These are phyloP conservation scores for Orgyia antiqua DNA, from an alignment of 2,888 invertebrate species.

Conservation along the genomic window DNA sequence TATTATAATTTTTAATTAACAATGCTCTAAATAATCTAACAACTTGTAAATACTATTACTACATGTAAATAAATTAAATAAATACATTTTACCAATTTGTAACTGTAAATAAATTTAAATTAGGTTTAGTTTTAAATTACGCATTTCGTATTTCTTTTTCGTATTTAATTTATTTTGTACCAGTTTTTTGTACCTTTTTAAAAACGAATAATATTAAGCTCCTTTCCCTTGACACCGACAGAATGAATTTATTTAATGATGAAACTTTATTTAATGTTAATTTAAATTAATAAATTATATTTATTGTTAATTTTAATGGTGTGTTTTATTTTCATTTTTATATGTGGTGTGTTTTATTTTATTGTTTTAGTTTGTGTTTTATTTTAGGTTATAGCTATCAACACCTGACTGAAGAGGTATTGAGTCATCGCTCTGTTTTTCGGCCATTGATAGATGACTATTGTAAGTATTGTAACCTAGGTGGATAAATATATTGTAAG, in stretches of 20 bases:
- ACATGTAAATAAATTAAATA: constrained; percentile 26
- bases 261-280: constrained; percentile 52
- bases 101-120: constrained; percentile 40
- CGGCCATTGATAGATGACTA: no score
- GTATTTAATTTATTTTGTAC: constrained; percentile 50
- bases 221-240: constrained; percentile 17
- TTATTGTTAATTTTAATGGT: constrained; percentile 53
- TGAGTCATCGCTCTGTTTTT: no score
- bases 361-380: no score
- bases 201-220: constrained; percentile 12
- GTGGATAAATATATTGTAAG: no score
- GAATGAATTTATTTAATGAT: constrained; percentile 38
- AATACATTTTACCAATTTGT: constrained; percentile 32
- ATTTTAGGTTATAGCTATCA: no score
- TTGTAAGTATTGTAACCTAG: no score
- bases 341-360: no score
- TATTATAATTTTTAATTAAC: constrained; percentile 4
- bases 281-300: constrained; percentile 66
- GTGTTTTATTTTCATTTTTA: constrained; percentile 15
- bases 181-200: constrained; percentile 20
- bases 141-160: constrained; percentile 38
- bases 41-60: constrained; percentile 42
- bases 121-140: constrained; percentile 35
- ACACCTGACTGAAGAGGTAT: no score
- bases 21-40: constrained; percentile 9